Base-by-base conservation (phyloP, 2,888 invertebrate genomes). In the Drosophila phalerata region DNA sequence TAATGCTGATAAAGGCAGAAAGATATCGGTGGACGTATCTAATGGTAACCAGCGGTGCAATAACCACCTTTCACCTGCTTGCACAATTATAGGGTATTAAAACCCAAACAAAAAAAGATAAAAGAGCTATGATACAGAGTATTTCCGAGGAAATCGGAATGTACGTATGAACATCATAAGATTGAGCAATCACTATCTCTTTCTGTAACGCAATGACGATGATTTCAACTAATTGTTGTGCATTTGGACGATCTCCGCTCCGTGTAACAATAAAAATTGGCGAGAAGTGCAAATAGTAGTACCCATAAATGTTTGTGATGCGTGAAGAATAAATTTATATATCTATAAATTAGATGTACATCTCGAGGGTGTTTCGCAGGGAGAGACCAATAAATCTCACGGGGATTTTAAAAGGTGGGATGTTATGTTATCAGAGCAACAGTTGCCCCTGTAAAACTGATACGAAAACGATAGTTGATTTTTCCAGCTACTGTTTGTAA, bases 271-370 rank as follows among this genome's bases (percentile, higher is more conserved):
- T 38, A 65, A 66, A 64, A 75, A 69, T 63, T 63, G 71, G 63
- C 53, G 76, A n/a, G 56, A 5, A 47, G 51, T 58, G 13, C 30
- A 75, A 82, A 82, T 53, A 58, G 38, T 10, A 47, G 48, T 79
- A 37, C 5, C n/a, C 37, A n/a, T 37, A 45, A 68, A 62, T 62
- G 62, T 32, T 40, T n/a, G 51, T 55, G 77, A 80, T 86, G 83
- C 87, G 83, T 84, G 83, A 84, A 84, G 38, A 80, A 77, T 86
- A 88, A 86, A 84, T 79, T 70, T 73, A 73, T 47, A 55, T 71
- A 69, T 15, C 9, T 38, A 73, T 84, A 88, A 84, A 84, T 86
- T 60, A 70, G 38, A 22, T 32, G 10, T 10, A 62, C 28, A 30
- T 22, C 17, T 43, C 45, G 64, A 28, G 48, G 37, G 55, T 60